Base-by-base conservation (phyloP, 1,140 invertebrate genomes). In the Panagrolaimus sp. region DNA sequence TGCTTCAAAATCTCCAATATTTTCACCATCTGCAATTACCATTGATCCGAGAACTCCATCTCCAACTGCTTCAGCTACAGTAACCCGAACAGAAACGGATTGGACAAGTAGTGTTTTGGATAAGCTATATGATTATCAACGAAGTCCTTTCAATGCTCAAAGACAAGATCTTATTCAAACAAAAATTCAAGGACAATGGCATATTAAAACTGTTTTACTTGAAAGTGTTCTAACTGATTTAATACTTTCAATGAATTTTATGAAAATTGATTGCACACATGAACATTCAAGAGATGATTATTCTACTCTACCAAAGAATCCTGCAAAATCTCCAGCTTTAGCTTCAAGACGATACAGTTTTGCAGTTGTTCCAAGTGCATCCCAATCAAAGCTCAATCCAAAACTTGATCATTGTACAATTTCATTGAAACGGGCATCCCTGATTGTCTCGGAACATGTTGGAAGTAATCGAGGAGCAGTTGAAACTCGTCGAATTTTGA, bases 401-500 rank as follows among this genome's bases (percentile, higher is more conserved):
- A n/a, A 21, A 45, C 26, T 65, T 64, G 73, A 75, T 55, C 46
- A n/a, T 12, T 45, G 73, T 10, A 67, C 46, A 12, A 24, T 76
- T 10, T 28, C 44, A 24, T 21, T 77, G n/a, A 71, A 76, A 66
- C 15, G 77, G 43, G 78, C 75, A 6, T 75, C 62, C 10, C 45
- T 77, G 32, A 74, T 81, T 63, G 65, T 77, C 10, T 68, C 76
- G 9, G 76, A 77, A 48, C 69, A 77, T 32, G 52, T 67, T 43
- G 64, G 21, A 43, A 26, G 62, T 10, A 68, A 47, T 48, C 75
- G 45, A 1, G 47, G 48, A 38, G 67, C 48, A 5, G 47, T 38
- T n/a, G 76, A 76, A 43, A 76, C 72, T 43, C 80, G 74, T 28
- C 75, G 78, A 32, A 77, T 77, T 65, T 47, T 81, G 14, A 77